Evolutionary conservation across 2,888 invertebrate species (phyloP), one percentile per base, ranked within the genome.

Genomic region (Prosapia bicincta): DNA sequence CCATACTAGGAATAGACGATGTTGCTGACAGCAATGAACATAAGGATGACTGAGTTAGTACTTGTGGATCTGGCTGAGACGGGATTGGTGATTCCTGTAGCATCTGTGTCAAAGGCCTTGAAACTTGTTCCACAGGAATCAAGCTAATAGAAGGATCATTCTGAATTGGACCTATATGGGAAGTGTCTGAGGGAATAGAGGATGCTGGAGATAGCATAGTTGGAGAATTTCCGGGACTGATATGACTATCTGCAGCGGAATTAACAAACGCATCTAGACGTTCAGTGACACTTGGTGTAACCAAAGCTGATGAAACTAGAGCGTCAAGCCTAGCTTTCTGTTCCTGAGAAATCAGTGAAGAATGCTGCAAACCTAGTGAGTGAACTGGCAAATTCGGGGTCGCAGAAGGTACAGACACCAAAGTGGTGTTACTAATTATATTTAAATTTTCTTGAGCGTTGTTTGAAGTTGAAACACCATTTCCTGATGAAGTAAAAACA

Each of bases 181-280:
- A 5, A 54, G 54, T 5, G n/a, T 54, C 54, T 26, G 72, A 30
- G 1, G 69, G 30, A 3, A 24, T 20, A 3, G 69, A 20, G 38
- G 70, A 32, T 9, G 65, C 72, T 28, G 71, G 54, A 15, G 71
- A 69, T n/a, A 54, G n/a, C 23, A 26, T 23, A 10, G 71, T 28
- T 24, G 75, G 54, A n/a, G 75, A 43, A 6, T 38, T 13, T 32
- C 71, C 71, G 1, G 80, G 80, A 73, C 80, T 81, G 43, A 88
- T 86, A 81, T 88, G 88, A 66, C 86, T 84, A 66, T 88, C 88
- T 24, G 86, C 87, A 0, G 88, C 86, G 0, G 88, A 86, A 80
- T 88, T 89, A 9, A 90, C 90, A 75, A 90, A 86, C 79, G 88
- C 90, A 83, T 90, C 90, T 1, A 90, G 84, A 81, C 88, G 88